Conservation (phyloP, 37 sponge, comb jelly and placozoan genomes). For the Ephydatia muelleri region DNA sequence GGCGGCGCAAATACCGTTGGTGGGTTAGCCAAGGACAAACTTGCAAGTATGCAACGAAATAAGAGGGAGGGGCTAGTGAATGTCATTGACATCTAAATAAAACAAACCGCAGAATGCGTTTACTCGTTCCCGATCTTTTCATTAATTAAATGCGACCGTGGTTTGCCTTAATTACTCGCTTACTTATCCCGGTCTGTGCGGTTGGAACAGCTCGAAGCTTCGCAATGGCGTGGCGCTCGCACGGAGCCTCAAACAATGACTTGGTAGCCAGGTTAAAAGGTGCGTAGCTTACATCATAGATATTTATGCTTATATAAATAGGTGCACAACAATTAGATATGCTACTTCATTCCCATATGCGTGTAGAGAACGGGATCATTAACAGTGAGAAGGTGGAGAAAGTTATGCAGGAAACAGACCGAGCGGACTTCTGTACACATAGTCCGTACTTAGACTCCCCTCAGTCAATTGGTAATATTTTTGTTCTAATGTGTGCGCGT, state of each 20-base stretch:
- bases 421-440: slow-evolving; percentile 68
- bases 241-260: slow-evolving; percentile 17
- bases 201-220: background rate
- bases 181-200: background rate
- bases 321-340: too few species aligned
- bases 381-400: slow-evolving; percentile 60
- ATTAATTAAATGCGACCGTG: too few species aligned
- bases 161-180: background rate
- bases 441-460: slow-evolving; percentile 92
- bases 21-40: too few species aligned
- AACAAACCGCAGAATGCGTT: too few species aligned
- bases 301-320: too few species aligned
- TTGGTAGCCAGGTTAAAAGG: slow-evolving; percentile 10
- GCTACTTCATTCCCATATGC: too few species aligned
- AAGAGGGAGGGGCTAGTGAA: too few species aligned
- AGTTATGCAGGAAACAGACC: slow-evolving; percentile 84
- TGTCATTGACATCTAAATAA: too few species aligned
- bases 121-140: too few species aligned
- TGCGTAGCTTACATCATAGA: slow-evolving; percentile 10
- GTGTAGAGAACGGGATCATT: slow-evolving; percentile 73
- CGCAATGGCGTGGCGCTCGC: slow-evolving; percentile 54
- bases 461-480: slow-evolving; percentile 78
- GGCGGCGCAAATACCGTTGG: too few species aligned
- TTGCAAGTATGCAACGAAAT: too few species aligned
- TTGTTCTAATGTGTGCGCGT: too few species aligned